These are phyloP conservation scores for Pharmacophagus antenor DNA, from an alignment of 2,888 invertebrate genomes.

Conservation along the genomic window DNA sequence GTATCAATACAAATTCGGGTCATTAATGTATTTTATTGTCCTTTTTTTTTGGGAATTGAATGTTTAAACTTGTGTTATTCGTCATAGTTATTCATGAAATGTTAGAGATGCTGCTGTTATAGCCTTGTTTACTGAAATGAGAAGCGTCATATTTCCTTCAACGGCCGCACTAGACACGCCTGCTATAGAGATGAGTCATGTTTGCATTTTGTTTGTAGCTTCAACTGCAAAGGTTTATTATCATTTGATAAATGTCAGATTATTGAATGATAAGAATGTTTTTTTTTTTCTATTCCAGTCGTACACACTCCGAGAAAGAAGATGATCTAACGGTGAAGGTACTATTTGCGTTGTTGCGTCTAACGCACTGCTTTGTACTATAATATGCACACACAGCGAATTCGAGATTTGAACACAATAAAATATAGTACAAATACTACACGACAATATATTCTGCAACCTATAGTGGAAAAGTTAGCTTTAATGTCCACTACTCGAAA, in stretches of 20 bases:
- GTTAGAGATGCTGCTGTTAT: too few species aligned
- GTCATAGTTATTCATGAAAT: too few species aligned
- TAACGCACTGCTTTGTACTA: slow-evolving; percentile 28
- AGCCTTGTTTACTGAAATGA: too few species aligned
- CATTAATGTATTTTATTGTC: neutral
- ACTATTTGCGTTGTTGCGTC: slow-evolving; percentile 36
- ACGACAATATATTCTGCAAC: neutral
- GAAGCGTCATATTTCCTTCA: too few species aligned
- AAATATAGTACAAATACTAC: neutral
- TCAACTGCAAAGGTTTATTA: neutral
- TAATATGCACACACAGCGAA: slow-evolving; percentile 15
- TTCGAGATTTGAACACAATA: slow-evolving; percentile 9
- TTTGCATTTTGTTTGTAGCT: too few species aligned
- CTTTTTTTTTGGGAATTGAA: neutral
- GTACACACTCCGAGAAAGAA: slow-evolving; percentile 45
- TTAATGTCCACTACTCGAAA: neutral
- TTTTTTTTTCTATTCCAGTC: slow-evolving; percentile 58
- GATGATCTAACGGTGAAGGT: slow-evolving; percentile 74
- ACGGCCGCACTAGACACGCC: too few species aligned
- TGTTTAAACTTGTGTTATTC: too few species aligned
- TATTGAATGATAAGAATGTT: slow-evolving; percentile 16
- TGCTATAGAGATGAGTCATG: too few species aligned
- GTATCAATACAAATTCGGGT: neutral
- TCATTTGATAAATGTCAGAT: neutral
- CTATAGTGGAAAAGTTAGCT: neutral